Percentiles rank a stretch among this genome's conserved stretches.
Conservation (phyloP, 2,797 vertebrate genomes). For the Diplodus puntazzo region DNA sequence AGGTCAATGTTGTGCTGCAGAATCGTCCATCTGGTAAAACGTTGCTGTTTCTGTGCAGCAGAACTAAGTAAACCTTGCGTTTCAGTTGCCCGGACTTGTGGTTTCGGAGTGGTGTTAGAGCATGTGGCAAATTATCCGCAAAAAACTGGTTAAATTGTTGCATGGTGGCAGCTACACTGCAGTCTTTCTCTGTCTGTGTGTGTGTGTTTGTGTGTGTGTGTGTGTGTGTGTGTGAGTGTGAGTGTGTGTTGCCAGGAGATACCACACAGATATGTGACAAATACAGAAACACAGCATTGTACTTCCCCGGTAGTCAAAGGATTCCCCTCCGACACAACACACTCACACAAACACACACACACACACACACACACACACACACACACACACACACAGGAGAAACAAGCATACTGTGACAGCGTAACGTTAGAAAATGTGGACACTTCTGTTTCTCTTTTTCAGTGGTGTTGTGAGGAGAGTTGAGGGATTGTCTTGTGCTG, state of each 20-base stretch:
- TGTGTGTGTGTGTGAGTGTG: not conserved
- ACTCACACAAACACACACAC: not conserved
- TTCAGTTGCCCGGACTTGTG: not conserved
- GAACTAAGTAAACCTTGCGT: not conserved
- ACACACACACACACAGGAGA: not conserved
- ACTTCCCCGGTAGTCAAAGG: slow-evolving; percentile 9
- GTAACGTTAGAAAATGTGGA: not conserved
- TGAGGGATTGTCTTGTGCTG: not conserved
- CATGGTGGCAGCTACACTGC: not conserved
- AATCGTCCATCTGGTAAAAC: not conserved
- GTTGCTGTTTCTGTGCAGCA: not conserved
- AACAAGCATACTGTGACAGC: not conserved
- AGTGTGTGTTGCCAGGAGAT: not conserved
- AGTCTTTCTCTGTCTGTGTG: not conserved
- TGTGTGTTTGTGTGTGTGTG: not conserved
- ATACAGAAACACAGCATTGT: not conserved
- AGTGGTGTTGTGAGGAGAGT: not conserved
- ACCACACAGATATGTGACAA: not conserved
- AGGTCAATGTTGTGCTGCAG: not conserved
- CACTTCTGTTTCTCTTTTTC: not conserved
- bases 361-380: not conserved
- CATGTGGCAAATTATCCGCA: not conserved
- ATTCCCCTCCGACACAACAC: not conserved
- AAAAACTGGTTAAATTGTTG: not conserved
- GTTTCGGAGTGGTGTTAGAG: not conserved